phyloP scores from a whole-genome alignment of 2,113 vertebrate genomes.

The Sapayoa aenigma region DNA sequence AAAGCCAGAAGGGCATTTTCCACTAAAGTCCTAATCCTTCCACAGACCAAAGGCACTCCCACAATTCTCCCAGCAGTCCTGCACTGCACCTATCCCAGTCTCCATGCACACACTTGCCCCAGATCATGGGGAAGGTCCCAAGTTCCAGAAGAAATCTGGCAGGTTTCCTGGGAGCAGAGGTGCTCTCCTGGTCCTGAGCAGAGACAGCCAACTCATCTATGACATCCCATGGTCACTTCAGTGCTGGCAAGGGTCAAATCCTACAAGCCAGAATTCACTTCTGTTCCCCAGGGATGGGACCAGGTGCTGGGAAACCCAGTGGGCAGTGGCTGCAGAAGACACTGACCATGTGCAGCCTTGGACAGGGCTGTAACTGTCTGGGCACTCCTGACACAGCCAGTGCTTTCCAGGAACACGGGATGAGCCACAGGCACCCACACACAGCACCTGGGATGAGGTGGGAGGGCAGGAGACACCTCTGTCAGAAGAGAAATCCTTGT shows the following conservation, averaged over 20 bases:
- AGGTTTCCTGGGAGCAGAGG: background rate
- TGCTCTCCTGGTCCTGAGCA: too few species aligned
- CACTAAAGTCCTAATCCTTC: background rate
- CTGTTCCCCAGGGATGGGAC: background rate
- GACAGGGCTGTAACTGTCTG: too few species aligned
- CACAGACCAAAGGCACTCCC: background rate
- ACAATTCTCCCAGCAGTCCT: background rate
- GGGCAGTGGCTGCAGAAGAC: too few species aligned
- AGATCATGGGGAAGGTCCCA: too few species aligned
- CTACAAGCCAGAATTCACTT: background rate
- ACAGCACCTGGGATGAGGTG: background rate
- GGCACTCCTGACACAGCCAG: too few species aligned
- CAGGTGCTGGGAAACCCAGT: background rate
- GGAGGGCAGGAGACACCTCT: background rate
- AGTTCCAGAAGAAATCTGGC: too few species aligned
- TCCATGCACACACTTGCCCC: background rate
- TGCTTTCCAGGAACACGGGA: background rate
- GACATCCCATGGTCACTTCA: background rate
- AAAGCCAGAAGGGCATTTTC: too few species aligned
- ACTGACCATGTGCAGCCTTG: too few species aligned
- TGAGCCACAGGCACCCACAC: background rate
- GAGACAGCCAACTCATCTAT: too few species aligned
- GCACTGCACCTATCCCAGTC: rapidly evolving
- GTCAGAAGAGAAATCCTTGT: background rate
- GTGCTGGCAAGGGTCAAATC: background rate